phyloP scores from a whole-genome alignment of 2,797 vertebrate species.

The Florisuga fusca region DNA sequence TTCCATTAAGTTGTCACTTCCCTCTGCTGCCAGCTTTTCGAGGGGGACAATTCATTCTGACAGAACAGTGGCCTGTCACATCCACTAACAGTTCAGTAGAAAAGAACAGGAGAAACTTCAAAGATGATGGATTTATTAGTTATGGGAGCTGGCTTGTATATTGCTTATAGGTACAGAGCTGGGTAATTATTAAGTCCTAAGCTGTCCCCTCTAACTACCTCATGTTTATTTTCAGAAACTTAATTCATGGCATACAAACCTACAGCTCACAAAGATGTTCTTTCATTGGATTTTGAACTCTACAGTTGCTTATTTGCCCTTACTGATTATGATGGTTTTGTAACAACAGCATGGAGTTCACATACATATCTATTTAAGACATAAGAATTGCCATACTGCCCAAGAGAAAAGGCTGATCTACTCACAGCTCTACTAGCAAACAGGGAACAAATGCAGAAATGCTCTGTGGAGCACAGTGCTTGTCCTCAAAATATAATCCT shows the following conservation, averaged over 20 bases:
- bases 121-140: slow-evolving; percentile 76
- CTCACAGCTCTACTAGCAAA: not conserved
- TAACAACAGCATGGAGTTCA: not conserved
- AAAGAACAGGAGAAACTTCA: slow-evolving; percentile 75
- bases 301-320: not conserved
- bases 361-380: not conserved
- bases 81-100: slow-evolving; percentile 74
- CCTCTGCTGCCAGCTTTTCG: slow-evolving; percentile 65
- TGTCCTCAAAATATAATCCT: not conserved
- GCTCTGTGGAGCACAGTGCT: not conserved
- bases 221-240: not conserved
- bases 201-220: slow-evolving; percentile 22
- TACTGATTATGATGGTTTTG: not conserved
- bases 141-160: slow-evolving; percentile 74
- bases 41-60: slow-evolving; percentile 79
- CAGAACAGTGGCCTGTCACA: slow-evolving; percentile 78
- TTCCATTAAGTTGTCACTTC: slow-evolving; percentile 84
- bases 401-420: not conserved
- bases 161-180: slow-evolving; percentile 49
- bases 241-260: not conserved
- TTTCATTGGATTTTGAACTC: not conserved
- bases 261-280: not conserved
- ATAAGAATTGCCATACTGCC: not conserved
- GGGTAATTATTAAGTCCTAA: slow-evolving; percentile 72
- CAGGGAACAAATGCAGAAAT: not conserved